Evolutionary conservation across 1,140 invertebrate genomes (phyloP), one percentile per base, ranked within the genome.

Genomic region (Laodelphax striatellus): DNA sequence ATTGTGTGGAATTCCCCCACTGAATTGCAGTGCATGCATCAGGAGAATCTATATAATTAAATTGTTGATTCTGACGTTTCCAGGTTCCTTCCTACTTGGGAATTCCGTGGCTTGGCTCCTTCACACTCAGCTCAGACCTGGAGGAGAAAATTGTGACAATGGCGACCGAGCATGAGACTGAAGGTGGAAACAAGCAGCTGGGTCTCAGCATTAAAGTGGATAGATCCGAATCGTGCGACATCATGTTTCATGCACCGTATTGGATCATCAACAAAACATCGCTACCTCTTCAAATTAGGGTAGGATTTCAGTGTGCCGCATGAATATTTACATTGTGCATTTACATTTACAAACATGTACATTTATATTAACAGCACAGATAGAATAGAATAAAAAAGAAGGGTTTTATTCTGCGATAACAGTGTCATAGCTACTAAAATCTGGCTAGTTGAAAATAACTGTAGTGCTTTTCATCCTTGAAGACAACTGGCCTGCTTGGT

Each of bases 181-280:
- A 85, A 43, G 80, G 78, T 50, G 79, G 80, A 34, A 78, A 81
- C 57, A 84, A 85, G 67, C 77, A 85, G 64, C 75, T 88, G 60
- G 75, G 81, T 34, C 70, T 90, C 6, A 82, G 81, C 64, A 78
- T 88, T 14, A 80, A 83, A 68, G 71, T 86, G 11, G 79, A 81
- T 19, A 75, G 79, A 57, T 74, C 74, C n/a, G 77, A 76, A 58
- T 80, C 78, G 61, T 80, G 80, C 70, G 77, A 84, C 56, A 69
- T 91, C 38, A 80, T 82, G 61, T 73, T 95, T 42, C 88, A 88
- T 70, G 81, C 87, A 13, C 89, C 90, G 2, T 93, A 92, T 72
- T 95, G 92, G 92, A 84, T 94, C 69, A 82, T 94, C 44, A 95
- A 95, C 73, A 92, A 93, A 72, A 92, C 91, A 6, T 84, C 82